Evolutionary conservation across 2,888 invertebrate species (phyloP).

Genomic region (Coelopa pilipes): DNA sequence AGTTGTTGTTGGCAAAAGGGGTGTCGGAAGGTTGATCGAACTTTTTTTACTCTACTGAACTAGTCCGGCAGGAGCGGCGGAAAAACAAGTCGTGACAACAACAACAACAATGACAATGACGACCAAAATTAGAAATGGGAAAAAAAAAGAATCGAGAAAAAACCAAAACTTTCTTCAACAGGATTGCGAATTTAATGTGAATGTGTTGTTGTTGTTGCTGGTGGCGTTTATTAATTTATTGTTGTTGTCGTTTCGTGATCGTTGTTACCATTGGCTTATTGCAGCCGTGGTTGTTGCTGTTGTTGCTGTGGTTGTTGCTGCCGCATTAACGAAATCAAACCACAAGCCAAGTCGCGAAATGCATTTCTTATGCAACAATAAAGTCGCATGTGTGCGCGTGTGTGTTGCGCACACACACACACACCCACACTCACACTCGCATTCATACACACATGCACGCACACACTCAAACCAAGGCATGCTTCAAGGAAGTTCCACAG

Average conservation of each 20-base stretch:
- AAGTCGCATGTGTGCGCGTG: slow-evolving; percentile 3
- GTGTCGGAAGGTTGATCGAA: too few species aligned
- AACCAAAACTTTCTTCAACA: not conserved
- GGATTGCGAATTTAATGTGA: not conserved
- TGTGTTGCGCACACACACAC: slow-evolving; percentile 6
- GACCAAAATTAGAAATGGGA: too few species aligned
- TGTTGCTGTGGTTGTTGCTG: slow-evolving; percentile 41
- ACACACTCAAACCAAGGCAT: slow-evolving; percentile 6
- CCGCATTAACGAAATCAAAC: slow-evolving; percentile 24
- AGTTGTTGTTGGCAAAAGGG: too few species aligned
- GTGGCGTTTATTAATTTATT: not conserved
- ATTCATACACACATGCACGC: not conserved
- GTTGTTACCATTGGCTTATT: not conserved
- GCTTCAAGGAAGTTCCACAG: slow-evolving; percentile 32
- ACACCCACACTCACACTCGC: not conserved
- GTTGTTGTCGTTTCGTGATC: not conserved
- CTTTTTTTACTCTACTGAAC: too few species aligned
- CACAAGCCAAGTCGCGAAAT: not conserved
- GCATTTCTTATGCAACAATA: slow-evolving; percentile 18
- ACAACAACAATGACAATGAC: too few species aligned
- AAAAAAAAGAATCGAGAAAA: too few species aligned
- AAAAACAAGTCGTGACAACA: too few species aligned
- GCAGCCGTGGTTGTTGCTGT: not conserved
- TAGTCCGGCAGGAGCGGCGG: too few species aligned
- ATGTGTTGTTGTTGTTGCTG: not conserved